These are phyloP conservation scores for Nerophis ophidion DNA, from an alignment of 2,113 vertebrate species.

Conservation along the genomic window DNA sequence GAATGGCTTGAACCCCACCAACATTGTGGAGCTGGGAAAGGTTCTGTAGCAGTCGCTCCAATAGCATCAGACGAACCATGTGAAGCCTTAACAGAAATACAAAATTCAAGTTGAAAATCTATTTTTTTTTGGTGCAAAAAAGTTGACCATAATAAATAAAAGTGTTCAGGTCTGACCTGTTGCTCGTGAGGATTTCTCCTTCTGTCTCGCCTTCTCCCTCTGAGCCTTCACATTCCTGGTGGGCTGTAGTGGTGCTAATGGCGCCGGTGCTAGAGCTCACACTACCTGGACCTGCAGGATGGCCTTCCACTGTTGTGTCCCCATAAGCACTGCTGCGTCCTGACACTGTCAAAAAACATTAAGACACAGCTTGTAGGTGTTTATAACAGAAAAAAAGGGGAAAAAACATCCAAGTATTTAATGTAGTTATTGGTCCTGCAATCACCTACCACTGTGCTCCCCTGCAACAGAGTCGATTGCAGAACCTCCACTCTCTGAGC, in stretches of 20 bases:
- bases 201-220: conserved; percentile 90
- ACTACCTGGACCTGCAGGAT: conserved; percentile 89
- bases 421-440: not conserved
- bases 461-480: conserved; percentile 95
- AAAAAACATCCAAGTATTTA: not conserved
- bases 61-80: conserved; percentile 94
- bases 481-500: conserved; percentile 96
- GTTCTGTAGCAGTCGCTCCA: conserved; percentile 92
- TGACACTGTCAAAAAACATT: conserved; percentile 73
- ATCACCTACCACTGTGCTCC: conserved; percentile 90
- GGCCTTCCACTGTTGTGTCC: conserved; percentile 86
- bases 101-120: not conserved
- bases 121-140: not conserved
- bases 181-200: conserved; percentile 91
- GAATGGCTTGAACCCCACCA: conserved; percentile 93
- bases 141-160: not conserved
- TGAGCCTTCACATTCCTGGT: conserved; percentile 93
- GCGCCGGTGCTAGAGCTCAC: conserved; percentile 96
- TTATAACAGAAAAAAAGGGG: too few species aligned
- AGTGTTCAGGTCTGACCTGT: conserved; percentile 71
- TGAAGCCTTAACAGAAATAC: conserved; percentile 76
- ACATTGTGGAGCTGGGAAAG: conserved; percentile 88
- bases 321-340: conserved; percentile 96
- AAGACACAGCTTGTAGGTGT: too few species aligned
- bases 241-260: conserved; percentile 93